Base-by-base conservation (phyloP, 2,888 invertebrate species). In the Platycheirus albimanus region DNA sequence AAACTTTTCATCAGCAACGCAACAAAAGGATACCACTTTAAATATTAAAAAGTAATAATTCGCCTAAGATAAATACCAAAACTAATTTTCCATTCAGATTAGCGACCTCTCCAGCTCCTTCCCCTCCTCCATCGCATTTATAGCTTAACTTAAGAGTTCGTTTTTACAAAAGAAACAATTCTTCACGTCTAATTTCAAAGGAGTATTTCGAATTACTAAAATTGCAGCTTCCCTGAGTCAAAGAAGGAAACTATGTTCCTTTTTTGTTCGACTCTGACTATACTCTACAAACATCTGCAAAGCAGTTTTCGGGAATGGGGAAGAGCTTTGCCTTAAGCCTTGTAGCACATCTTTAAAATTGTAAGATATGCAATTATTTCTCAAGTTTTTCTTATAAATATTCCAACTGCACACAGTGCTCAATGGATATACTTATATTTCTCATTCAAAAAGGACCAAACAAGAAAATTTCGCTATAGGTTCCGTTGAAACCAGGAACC, bases 321-420 rank as follows among this genome's bases (percentile, higher is more conserved):
- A n/a, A 17, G 33, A 33, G 54, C 28, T 19, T 19, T 15, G 13
- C 69, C 72, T 51, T 71, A 64, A 83, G 78, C 76, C 66, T 56
- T 5, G 64, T 19, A 61, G 81, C 58, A 84, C 81, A 83, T 86
- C 86, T 86, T 86, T 88, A 87, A 88, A 89, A 89, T 89, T 89
- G 88, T 89, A 88, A 88, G 86, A 88, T 89, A 88, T 89, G 89
- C 89, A 89, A 89, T 89, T 89, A 89, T 88, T 88, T 87, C 88
- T 87, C 86, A 83, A 85, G 84, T 86, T 85, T 86, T 86, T 85
- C 72, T 84, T 79, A 81, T 81, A 74, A 77, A 78, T 85, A 84
- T 84, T 84, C 79, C 79, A 84, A 79, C 54, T 78, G 69, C 77
- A 69, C 72, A 52, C 77, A 76, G 7, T n/a, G 52, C 49, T 47